These are phyloP conservation scores for Tribolium madens DNA, from an alignment of 1,140 invertebrate genomes.

Conservation along the genomic window DNA sequence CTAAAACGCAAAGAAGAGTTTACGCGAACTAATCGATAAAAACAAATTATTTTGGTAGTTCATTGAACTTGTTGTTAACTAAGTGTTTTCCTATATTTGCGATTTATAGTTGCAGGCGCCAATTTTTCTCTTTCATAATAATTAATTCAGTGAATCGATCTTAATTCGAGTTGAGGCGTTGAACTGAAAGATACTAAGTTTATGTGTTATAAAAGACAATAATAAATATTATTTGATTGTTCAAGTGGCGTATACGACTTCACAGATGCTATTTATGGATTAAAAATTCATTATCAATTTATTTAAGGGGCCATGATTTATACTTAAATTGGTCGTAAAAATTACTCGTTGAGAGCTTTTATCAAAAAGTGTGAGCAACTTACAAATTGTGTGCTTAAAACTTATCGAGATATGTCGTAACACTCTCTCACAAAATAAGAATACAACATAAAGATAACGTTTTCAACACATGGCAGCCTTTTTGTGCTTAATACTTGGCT, in stretches of 20 bases:
- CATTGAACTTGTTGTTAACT: background rate
- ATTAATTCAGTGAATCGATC: background rate
- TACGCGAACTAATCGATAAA: background rate
- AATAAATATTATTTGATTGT: slow-evolving; percentile 34
- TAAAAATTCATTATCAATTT: slow-evolving; percentile 34
- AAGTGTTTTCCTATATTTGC: background rate
- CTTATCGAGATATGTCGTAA: slow-evolving; percentile 1
- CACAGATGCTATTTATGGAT: slow-evolving; percentile 14
- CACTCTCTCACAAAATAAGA: slow-evolving; percentile 13
- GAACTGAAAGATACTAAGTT: slow-evolving; percentile 17
- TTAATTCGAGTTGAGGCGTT: slow-evolving; percentile 33
- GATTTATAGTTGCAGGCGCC: background rate
- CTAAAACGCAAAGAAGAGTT: background rate
- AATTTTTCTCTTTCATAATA: slow-evolving; percentile 1
- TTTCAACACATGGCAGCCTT: slow-evolving; percentile 18
- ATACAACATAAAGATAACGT: slow-evolving; percentile 8
- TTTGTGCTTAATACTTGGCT: background rate
- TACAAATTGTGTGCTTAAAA: slow-evolving; percentile 9
- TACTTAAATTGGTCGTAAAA: slow-evolving; percentile 26
- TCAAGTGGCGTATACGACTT: slow-evolving; percentile 2
- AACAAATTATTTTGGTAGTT: background rate
- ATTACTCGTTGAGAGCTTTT: background rate
- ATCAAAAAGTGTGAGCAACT: slow-evolving; percentile 12
- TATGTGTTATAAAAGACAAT: slow-evolving; percentile 43
- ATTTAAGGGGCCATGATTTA: slow-evolving; percentile 25